Evolutionary conservation across 2,797 vertebrate species (phyloP), one percentile per base, ranked within the genome.

Genomic region (Amphiprion clarkii): DNA sequence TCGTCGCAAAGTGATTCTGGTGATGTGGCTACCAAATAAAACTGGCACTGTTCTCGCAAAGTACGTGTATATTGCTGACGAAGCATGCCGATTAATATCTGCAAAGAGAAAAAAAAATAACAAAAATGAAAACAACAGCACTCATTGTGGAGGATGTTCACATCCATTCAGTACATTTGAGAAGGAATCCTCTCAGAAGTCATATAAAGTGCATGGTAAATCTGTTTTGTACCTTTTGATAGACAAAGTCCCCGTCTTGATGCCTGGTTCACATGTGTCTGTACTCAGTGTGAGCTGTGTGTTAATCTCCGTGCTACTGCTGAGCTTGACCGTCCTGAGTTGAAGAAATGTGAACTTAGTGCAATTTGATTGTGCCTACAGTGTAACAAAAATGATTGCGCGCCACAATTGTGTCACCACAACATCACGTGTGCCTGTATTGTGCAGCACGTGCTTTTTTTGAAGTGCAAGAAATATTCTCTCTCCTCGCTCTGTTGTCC

Each of bases 21-120:
- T 92, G 82, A 90, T 67, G 88, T 91, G 86, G 78, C 88, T 92
- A 89, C 88, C 84, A 93, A 94, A 93, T 82, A 89, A 82, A 88
- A 81, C 56, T 23, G 70, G 84, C 73, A 74, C 58, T 76, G 80
- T 91, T 91, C 87, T 78, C 89, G 85, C 90, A 91, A 92, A 90
- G 67, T 56, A 71, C 90, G 83, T 90, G 84, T 85, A 79, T 79
- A 87, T 93, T 67, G 74, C 85, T 74, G 87, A 89, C 44, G 63
- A 86, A 92, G 94, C 94, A 95, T 95, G 94, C 92, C 78, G 87
- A 85, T 85, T 69, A 69, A 87, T 88, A 86, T 87, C 78, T 79
- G 76, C 82, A 71, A 71, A 70, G 57, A 70, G 68, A 78, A 76
- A 54, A 54, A 27, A 33, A 60, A 54, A 46, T 7, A 57, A 44